phyloP scores from a whole-genome alignment of 2,888 invertebrate species.

The Pterostichus madidus region DNA sequence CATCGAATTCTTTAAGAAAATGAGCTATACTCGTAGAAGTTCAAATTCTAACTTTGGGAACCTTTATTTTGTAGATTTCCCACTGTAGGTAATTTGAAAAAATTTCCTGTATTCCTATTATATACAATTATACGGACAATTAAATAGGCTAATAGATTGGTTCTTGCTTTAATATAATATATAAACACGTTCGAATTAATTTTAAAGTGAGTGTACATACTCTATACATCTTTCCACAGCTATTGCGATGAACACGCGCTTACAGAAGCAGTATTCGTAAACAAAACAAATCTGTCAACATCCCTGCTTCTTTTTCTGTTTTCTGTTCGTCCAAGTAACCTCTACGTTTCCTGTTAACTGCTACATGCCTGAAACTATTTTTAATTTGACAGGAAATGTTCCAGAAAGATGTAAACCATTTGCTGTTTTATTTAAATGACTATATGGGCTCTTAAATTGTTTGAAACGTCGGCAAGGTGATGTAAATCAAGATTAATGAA shows the following conservation, averaged over 20 bases:
- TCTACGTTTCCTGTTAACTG: constrained; percentile 2
- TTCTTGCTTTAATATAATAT: no score
- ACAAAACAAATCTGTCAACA: constrained; percentile 60
- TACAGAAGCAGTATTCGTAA: constrained; percentile 49
- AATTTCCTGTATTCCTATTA: no score
- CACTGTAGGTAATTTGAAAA: no score
- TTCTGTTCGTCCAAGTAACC: constrained; percentile 36
- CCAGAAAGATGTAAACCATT: constrained; percentile 43
- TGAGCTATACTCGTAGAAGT: no score
- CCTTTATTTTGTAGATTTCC: no score
- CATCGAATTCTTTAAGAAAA: no score
- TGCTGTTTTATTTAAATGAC: constrained; percentile 31
- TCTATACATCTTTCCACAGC: not conserved
- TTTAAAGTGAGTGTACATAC: not conserved
- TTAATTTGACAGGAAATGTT: constrained; percentile 55
- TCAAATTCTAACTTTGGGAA: no score
- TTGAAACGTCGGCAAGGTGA: constrained; percentile 9
- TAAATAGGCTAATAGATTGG: no score
- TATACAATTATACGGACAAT: no score
- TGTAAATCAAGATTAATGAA: constrained; percentile 46
- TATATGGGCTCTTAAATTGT: constrained; percentile 6
- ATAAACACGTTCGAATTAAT: no score
- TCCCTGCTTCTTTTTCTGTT: constrained; percentile 20
- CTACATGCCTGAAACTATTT: constrained; percentile 51
- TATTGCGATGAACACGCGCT: constrained; percentile 3